A percentile compares a stretch with the other conserved stretches of the same genome.
Conservation (phyloP, 1,140 invertebrate genomes). For the Penaeus japonicus region DNA sequence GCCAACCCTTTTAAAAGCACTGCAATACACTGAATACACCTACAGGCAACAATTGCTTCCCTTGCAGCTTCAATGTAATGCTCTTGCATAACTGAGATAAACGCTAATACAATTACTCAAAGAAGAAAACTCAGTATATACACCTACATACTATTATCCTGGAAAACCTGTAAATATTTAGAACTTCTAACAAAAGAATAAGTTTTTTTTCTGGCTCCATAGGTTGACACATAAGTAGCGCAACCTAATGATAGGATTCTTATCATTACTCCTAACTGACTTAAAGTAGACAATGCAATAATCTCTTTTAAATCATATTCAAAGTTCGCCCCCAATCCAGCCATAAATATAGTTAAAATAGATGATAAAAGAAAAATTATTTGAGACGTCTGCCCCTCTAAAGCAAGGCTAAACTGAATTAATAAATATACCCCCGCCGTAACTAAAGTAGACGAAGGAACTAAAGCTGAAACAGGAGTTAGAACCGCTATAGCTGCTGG, state of each 20-base stretch:
- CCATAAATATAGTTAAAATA: constrained; percentile 34
- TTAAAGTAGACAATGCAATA: constrained; percentile 52
- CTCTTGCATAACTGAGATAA: background rate
- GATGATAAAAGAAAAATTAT: constrained; percentile 29
- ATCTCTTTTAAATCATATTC: constrained; percentile 48
- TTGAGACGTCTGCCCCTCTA: background rate
- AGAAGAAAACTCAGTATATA: too few relatives aligned
- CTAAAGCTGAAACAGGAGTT: constrained; percentile 75
- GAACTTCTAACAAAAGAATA: too few relatives aligned
- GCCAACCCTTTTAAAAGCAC: background rate
- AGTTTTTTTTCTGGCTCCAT: background rate
- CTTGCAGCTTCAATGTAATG: background rate
- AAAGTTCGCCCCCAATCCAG: constrained; percentile 40
- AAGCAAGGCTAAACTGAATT: constrained; percentile 67
- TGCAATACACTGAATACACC: too few relatives aligned
- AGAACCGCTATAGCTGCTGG: too few relatives aligned
- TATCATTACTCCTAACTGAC: constrained; percentile 43
- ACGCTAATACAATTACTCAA: too few relatives aligned
- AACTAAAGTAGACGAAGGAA: constrained; percentile 79
- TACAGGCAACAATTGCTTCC: background rate
- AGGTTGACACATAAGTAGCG: background rate
- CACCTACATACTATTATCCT: too few relatives aligned
- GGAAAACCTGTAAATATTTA: too few relatives aligned
- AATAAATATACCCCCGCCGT: constrained; percentile 77
- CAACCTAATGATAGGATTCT: constrained; percentile 27